These are phyloP conservation scores for Trachymyrmex septentrionalis DNA, from an alignment of 1,140 invertebrate genomes.

Conservation along the genomic window DNA sequence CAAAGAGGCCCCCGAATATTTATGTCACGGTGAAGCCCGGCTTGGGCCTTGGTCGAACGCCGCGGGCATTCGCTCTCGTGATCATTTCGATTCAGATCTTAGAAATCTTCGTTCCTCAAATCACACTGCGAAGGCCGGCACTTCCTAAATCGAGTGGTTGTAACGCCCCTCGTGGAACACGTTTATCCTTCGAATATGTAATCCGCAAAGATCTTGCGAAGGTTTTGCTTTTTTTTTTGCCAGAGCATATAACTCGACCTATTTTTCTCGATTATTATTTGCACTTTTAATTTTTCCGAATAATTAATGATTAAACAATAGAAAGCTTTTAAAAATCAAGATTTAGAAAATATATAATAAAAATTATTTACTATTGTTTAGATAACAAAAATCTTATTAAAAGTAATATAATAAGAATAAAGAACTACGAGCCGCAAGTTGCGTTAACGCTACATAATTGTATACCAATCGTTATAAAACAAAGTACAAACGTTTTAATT, in stretches of 20 bases:
- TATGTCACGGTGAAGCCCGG: slow-evolving; percentile 81
- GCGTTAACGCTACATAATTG: no score
- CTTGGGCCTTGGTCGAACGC: slow-evolving; percentile 75
- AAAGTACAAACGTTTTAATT: no score
- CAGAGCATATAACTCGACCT: not conserved
- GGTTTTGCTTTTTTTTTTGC: not conserved
- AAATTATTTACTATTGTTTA: no score
- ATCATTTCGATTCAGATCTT: slow-evolving; percentile 67
- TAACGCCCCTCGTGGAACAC: slow-evolving; percentile 22
- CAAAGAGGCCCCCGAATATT: slow-evolving; percentile 74
- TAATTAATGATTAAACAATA: not conserved
- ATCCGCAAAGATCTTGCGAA: not conserved
- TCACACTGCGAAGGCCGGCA: slow-evolving; percentile 26
- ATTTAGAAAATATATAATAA: no score
- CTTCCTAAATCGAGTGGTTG: slow-evolving; percentile 39
- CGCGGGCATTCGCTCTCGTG: slow-evolving; percentile 62
- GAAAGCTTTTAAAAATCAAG: not conserved
- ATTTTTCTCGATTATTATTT: not conserved
- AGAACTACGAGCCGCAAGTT: no score
- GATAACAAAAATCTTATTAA: no score
- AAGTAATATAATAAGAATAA: no score
- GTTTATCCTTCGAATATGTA: slow-evolving; percentile 17
- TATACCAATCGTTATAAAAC: no score
- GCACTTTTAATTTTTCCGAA: not conserved
- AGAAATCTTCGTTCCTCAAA: slow-evolving; percentile 64